Evolutionary conservation across 2,113 vertebrate species (phyloP), one percentile per base, ranked within the genome.

Genomic region (Alosa alosa): DNA sequence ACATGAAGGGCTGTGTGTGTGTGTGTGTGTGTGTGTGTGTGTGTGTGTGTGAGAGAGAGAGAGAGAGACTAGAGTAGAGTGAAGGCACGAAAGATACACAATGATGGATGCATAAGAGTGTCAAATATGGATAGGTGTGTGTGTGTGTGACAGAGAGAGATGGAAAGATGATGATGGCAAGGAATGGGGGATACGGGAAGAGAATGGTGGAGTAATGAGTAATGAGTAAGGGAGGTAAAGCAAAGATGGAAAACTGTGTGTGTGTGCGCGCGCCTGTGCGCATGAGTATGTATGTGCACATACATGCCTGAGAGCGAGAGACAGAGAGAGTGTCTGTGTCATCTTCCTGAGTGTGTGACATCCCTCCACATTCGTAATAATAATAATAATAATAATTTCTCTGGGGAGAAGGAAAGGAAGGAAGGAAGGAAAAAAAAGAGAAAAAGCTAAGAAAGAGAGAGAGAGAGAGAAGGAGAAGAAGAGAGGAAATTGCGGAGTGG

Each of bases 401-500:
- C 89, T 87, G 83, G 84, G 86, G 86, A 31, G 89, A 86, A 87
- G 75, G 64, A 84, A 84, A 49, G 82, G 85, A 83, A 88, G 55
- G 87, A 84, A 72, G 81, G 49, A 18, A 7, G 39, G n/a, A n/a
- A n/a, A 57, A 41, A 72, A 60, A 3, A 50, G 82, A 3, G 20
- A 81, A 8, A 57, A n/a, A 84, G 36, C 46, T 82, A 39, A 55
- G 78, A 86, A 72, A 86, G 86, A 87, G 81, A 91, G 87, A 91
- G 89, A 87, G 87, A 89, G 87, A 91, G 89, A 87, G 87, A 89
- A 90, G 92, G 90, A 93, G 89, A 93, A 93, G 89, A 91, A 93
- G 93, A 92, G 91, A 94, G 94, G 95, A 94, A 95, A 95, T 94
- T 95, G 94, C 93, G 92, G 92, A 94, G 94, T 93, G 93, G 94